Evolutionary conservation across 2,113 vertebrate species (phyloP).

Genomic region (Chaenogobius annularis): DNA sequence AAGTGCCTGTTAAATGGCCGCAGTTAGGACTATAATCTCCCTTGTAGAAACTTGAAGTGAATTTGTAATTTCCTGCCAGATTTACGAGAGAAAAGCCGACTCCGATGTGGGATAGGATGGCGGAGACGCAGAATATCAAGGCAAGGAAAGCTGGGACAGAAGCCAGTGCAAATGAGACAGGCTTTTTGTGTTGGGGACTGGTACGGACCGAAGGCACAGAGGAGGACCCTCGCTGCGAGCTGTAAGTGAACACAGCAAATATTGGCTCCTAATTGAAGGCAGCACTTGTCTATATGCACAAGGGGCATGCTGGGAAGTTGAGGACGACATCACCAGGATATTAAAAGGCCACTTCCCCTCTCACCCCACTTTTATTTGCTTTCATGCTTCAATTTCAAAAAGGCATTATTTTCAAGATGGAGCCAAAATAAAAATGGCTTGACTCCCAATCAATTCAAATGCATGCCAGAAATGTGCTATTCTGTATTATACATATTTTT

Average conservation of each 20-base stretch:
- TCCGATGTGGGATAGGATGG: constrained; percentile 26
- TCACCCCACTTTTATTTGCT: constrained; percentile 4
- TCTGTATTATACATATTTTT: too few species aligned
- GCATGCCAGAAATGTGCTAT: background rate
- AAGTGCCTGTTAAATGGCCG: constrained; percentile 11
- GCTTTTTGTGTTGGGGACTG: constrained; percentile 38
- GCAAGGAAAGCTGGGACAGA: constrained; percentile 29
- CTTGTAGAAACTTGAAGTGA: constrained; percentile 25
- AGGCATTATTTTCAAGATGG: background rate
- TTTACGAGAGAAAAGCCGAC: constrained; percentile 33
- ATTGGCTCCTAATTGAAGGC: constrained; percentile 65
- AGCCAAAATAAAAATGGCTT: background rate
- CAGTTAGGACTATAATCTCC: background rate
- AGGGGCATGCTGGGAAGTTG: constrained; percentile 45
- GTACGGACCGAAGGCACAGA: constrained; percentile 37
- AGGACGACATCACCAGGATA: constrained; percentile 51
- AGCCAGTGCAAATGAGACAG: constrained; percentile 49
- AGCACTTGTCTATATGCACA: constrained; percentile 47
- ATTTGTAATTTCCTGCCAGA: constrained; percentile 38
- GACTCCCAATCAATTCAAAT: background rate
- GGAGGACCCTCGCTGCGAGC: constrained; percentile 51
- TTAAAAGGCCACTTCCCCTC: constrained; percentile 41
- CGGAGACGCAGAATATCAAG: constrained; percentile 7
- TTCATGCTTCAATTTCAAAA: background rate
- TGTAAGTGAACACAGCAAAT: constrained; percentile 57